These are phyloP conservation scores for Heliothis subflexa DNA, from an alignment of 1,140 invertebrate species.

Conservation along the genomic window DNA sequence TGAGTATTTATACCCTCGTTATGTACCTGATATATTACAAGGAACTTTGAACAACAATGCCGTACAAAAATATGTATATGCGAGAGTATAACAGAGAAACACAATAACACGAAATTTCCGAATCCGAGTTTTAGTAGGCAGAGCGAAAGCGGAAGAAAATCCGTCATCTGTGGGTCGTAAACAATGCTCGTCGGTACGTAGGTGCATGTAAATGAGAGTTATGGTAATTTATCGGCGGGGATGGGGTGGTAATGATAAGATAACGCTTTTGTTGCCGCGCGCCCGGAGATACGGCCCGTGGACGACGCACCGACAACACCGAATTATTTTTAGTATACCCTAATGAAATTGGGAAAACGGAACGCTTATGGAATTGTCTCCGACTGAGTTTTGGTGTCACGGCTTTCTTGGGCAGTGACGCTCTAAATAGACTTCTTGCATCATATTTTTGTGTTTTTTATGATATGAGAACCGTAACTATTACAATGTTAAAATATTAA, in stretches of 20 bases:
- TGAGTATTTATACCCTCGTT: conserved; percentile 22
- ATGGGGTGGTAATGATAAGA: conserved; percentile 81
- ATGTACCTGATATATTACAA: conserved; percentile 13
- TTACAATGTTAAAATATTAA: neutral
- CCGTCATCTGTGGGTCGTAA: conserved; percentile 81
- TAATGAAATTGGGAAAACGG: conserved; percentile 42
- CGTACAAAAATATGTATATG: conserved; percentile 7
- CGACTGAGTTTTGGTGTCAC: conserved; percentile 13
- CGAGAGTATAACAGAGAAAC: conserved; percentile 7
- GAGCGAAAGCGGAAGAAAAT: conserved; percentile 78
- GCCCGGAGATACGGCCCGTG: conserved; percentile 76
- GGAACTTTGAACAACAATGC: neutral
- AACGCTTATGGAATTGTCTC: conserved; percentile 36
- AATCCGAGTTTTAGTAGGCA: conserved; percentile 45
- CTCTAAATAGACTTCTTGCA: neutral
- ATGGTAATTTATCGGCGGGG: conserved; percentile 80
- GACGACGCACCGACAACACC: conserved; percentile 50
- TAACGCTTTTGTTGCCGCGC: conserved; percentile 75
- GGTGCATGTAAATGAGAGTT: conserved; percentile 82
- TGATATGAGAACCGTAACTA: neutral
- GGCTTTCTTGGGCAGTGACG: neutral
- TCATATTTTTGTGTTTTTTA: neutral
- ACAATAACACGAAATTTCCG: conserved; percentile 40
- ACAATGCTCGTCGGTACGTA: conserved; percentile 74
- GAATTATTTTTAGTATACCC: conserved; percentile 51